Evolutionary conservation across 1,140 invertebrate genomes (phyloP).

Genomic region (Bradynema listronoti): DNA sequence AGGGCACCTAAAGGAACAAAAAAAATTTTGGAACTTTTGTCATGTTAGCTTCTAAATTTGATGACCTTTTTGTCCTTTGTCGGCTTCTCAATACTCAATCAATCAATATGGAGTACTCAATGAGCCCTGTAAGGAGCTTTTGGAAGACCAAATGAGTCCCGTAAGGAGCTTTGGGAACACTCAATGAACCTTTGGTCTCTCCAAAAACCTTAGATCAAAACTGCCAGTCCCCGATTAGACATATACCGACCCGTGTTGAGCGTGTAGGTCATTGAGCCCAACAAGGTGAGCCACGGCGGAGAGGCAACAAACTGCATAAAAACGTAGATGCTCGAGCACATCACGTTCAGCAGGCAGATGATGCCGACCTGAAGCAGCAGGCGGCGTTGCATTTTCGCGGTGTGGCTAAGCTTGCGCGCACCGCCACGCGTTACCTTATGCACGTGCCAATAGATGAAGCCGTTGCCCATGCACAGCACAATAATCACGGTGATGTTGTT

Average conservation of each 20-base stretch:
- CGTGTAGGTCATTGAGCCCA: conserved; percentile 56
- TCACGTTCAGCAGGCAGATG: conserved; percentile 10
- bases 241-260: conserved; percentile 6
- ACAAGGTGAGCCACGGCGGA: not conserved
- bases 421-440: not conserved
- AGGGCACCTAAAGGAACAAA: too few species aligned
- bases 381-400: not conserved
- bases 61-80: too few species aligned
- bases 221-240: too few species aligned
- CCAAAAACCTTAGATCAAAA: too few species aligned
- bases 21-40: too few species aligned
- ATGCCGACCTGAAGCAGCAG: conserved; percentile 20
- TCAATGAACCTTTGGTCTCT: too few species aligned
- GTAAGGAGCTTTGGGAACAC: too few species aligned
- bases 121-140: too few species aligned
- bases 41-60: too few species aligned
- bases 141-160: too few species aligned
- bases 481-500: conserved; percentile 19
- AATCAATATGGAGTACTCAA: too few species aligned
- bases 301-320: conserved; percentile 20
- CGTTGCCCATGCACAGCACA: not conserved
- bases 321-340: conserved; percentile 10
- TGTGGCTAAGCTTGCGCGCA: not conserved
- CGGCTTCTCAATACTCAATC: too few species aligned
- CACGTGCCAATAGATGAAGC: conserved; percentile 2